phyloP scores from a whole-genome alignment of 2,888 invertebrate species.

The Noctua comes region DNA sequence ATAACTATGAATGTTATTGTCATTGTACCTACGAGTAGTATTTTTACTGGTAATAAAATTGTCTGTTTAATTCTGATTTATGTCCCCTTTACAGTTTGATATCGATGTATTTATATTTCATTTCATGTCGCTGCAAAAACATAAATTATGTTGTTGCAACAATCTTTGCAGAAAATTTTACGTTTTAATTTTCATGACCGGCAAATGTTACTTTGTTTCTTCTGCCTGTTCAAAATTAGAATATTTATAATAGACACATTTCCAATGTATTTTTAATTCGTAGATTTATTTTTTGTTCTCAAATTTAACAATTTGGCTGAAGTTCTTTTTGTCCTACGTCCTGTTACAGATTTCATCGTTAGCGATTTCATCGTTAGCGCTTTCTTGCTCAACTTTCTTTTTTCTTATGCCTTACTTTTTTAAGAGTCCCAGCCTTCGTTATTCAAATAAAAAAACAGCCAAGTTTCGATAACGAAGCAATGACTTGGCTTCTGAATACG shows the following conservation, averaged over 20 bases:
- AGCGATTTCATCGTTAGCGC: background rate
- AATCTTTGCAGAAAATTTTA: background rate
- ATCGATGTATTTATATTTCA: constrained; percentile 1
- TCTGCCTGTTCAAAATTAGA: too few species aligned
- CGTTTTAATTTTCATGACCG: too few species aligned
- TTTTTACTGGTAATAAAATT: constrained; percentile 22
- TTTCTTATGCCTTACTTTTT: background rate
- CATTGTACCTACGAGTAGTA: background rate
- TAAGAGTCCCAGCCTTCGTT: background rate
- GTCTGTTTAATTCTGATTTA: constrained; percentile 7
- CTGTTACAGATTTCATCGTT: background rate
- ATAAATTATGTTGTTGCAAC: background rate
- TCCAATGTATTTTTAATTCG: too few species aligned
- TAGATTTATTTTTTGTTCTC: background rate
- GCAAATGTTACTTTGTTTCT: too few species aligned
- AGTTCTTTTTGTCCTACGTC: background rate
- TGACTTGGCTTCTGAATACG: constrained; percentile 7
- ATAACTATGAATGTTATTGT: background rate
- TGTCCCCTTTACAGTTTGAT: background rate
- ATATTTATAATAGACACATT: too few species aligned
- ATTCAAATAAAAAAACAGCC: constrained; percentile 25
- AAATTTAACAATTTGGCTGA: background rate
- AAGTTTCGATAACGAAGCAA: constrained; percentile 40
- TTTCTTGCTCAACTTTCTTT: constrained; percentile 8
- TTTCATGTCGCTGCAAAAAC: constrained; percentile 6